Conservation (phyloP, 2,888 invertebrate genomes). For the Sabellastarte sp. region DNA sequence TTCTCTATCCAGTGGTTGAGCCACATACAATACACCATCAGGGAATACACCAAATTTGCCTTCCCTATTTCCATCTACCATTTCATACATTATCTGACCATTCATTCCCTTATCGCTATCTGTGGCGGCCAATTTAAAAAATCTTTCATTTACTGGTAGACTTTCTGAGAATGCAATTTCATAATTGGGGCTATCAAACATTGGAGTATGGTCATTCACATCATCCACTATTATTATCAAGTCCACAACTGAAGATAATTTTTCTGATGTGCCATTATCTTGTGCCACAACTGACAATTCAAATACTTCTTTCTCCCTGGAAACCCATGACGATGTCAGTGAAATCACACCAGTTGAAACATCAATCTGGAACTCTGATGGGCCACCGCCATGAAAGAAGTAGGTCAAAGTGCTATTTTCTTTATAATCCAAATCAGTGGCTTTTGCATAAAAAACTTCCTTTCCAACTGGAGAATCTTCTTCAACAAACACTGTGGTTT, state of each 20-base stretch:
- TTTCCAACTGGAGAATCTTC: constrained; percentile 93
- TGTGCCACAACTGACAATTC: constrained; percentile 38
- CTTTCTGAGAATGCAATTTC: constrained; percentile 85
- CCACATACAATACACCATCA: constrained; percentile 87
- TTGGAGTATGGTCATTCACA: constrained; percentile 93
- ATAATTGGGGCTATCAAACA: constrained; percentile 87
- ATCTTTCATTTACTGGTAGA: constrained; percentile 81
- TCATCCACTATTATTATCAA: constrained; percentile 69
- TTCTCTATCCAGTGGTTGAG: constrained; percentile 83
- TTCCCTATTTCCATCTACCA: constrained; percentile 82
- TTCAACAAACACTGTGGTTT: constrained; percentile 68
- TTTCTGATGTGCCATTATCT: constrained; percentile 42
- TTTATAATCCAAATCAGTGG: constrained; percentile 83
- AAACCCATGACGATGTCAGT: constrained; percentile 70
- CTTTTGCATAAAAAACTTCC: constrained; percentile 84
- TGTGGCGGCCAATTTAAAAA: constrained; percentile 41
- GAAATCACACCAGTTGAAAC: constrained; percentile 86
- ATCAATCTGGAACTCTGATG: constrained; percentile 78
- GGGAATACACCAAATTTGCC: constrained; percentile 91
- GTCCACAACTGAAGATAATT: no score
- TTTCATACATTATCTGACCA: constrained; percentile 61
- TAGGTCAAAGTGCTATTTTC: constrained; percentile 81
- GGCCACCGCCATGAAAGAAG: constrained; percentile 74
- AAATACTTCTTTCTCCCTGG: constrained; percentile 20
- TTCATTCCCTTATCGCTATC: constrained; percentile 49